Evolutionary conservation across 2,797 vertebrate species (phyloP).

Genomic region (Betta splendens): DNA sequence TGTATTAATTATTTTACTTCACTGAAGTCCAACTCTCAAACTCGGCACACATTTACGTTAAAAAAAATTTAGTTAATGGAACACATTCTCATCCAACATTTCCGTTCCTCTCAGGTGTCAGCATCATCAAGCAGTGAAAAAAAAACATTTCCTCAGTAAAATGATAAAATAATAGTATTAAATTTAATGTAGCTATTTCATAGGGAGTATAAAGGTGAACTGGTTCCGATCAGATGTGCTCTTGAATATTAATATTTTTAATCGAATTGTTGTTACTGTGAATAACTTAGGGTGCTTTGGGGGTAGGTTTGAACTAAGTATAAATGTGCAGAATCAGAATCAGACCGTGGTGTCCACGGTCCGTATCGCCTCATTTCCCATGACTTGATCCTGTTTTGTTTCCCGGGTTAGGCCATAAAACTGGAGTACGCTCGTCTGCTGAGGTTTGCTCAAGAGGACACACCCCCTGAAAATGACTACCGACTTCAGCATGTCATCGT

Average conservation of each 20-base stretch:
- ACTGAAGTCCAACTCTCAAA: neutral
- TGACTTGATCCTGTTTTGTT: neutral
- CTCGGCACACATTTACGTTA: too few relatives aligned
- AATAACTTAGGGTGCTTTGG: too few relatives aligned
- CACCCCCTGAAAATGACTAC: slow-evolving; percentile 90
- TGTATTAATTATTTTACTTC: neutral
- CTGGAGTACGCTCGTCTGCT: slow-evolving; percentile 92
- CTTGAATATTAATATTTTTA: too few relatives aligned
- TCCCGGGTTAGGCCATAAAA: slow-evolving; percentile 89
- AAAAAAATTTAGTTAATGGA: too few relatives aligned
- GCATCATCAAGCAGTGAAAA: too few relatives aligned
- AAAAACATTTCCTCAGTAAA: too few relatives aligned
- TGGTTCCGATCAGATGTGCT: too few relatives aligned
- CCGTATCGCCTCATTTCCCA: neutral
- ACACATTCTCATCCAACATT: neutral
- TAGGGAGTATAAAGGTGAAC: too few relatives aligned
- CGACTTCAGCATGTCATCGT: slow-evolving; percentile 92
- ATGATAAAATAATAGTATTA: too few relatives aligned
- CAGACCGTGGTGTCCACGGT: neutral
- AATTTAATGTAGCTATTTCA: too few relatives aligned
- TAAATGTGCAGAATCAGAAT: neutral
- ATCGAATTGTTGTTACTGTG: too few relatives aligned
- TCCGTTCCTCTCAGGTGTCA: neutral
- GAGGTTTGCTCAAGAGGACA: slow-evolving; percentile 93
- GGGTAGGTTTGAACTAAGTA: too few relatives aligned